Conservation (phyloP, 2,888 invertebrate species). For the Lymantria monacha region DNA sequence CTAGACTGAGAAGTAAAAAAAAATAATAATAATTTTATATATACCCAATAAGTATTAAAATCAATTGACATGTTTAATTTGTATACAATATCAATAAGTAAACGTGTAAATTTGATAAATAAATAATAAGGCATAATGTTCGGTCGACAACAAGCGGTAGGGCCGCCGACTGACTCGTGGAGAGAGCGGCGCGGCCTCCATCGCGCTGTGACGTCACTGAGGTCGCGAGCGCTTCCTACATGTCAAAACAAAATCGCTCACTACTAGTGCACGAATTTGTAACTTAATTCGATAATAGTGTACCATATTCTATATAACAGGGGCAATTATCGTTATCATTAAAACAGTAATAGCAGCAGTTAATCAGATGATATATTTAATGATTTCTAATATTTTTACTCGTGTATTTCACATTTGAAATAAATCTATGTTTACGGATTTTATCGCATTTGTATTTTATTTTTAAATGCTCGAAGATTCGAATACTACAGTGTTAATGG, state of each 20-base stretch:
- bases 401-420: too few relatives aligned
- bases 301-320: too few relatives aligned
- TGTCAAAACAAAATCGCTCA: conserved; percentile 47
- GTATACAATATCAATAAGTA: background rate
- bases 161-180: conserved; percentile 27
- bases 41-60: background rate
- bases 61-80: background rate
- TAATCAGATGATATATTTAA: too few relatives aligned
- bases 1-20: too few relatives aligned
- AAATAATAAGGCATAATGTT: conserved; percentile 38
- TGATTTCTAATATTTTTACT: too few relatives aligned
- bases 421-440: too few relatives aligned
- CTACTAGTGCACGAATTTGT: conserved; percentile 23
- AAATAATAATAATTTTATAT: background rate
- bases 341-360: too few relatives aligned
- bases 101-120: conserved; percentile 37
- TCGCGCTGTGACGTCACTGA: conserved; percentile 57
- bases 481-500: too few relatives aligned
- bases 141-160: conserved; percentile 29
- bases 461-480: too few relatives aligned
- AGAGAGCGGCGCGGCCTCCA: conserved; percentile 63
- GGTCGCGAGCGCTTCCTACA: conserved; percentile 64
- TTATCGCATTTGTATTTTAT: too few relatives aligned
- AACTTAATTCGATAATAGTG: conserved; percentile 1
- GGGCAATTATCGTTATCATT: too few relatives aligned